Conservation (phyloP, 2,888 invertebrate species). For the Augochlorella aurata region DNA sequence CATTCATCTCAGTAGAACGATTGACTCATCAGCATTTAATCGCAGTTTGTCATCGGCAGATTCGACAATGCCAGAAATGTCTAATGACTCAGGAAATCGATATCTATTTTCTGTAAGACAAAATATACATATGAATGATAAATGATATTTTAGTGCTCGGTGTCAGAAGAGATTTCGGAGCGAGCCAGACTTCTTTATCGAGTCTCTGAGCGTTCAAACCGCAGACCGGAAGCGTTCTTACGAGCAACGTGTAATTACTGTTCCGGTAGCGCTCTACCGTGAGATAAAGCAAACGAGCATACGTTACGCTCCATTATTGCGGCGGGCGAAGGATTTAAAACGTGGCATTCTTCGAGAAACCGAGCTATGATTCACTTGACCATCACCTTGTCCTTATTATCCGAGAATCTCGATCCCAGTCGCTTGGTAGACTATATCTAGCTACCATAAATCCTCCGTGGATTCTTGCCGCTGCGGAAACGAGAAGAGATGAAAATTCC, state of each 20-base stretch:
- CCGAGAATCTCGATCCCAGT: neutral
- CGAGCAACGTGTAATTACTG: neutral
- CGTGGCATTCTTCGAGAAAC: neutral
- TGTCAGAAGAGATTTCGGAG: neutral
- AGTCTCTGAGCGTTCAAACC: neutral
- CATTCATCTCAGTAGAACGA: neutral
- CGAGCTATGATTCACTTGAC: neutral
- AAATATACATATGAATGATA: neutral
- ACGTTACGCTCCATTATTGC: neutral
- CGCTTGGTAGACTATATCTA: neutral
- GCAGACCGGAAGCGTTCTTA: neutral
- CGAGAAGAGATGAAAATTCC: no score
- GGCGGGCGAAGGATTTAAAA: neutral
- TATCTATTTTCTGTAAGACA: neutral
- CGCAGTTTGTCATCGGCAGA: neutral
- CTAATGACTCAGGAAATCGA: neutral
- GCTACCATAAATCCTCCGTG: neutral
- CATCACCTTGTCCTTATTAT: conserved; percentile 1
- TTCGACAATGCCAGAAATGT: neutral
- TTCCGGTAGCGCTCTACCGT: neutral
- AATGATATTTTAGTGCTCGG: no score
- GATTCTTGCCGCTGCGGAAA: no score
- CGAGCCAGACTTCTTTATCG: neutral
- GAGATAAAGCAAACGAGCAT: neutral
- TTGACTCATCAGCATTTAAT: neutral